These are phyloP conservation scores for Trachelipus rathkii DNA, from an alignment of 1,140 invertebrate genomes.

Conservation along the genomic window DNA sequence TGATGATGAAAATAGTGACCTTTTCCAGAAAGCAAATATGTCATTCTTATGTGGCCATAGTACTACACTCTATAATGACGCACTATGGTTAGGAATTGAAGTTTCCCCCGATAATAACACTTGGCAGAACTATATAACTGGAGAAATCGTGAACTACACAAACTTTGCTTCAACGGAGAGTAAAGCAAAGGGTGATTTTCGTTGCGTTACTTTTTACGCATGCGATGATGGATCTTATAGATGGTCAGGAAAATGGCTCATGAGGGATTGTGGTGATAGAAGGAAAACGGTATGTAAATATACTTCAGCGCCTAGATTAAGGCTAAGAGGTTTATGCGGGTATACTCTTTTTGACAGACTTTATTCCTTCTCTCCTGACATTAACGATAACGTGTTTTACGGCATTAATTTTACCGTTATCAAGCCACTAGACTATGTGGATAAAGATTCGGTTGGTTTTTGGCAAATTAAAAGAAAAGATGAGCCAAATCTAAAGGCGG, in stretches of 20 bases:
- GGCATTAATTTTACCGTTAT: conserved; percentile 23
- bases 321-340: conserved; percentile 30
- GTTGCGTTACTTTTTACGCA: conserved; percentile 27
- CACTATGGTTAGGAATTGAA: conserved; percentile 21
- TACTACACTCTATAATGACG: conserved; percentile 19
- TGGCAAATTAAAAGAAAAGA: conserved; percentile 24
- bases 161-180: conserved; percentile 20
- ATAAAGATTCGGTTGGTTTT: not conserved
- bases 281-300: conserved; percentile 20
- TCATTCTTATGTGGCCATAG: not conserved
- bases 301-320: conserved; percentile 3
- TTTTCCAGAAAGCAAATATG: conserved; percentile 8
- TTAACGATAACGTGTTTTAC: conserved; percentile 1
- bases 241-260: conserved; percentile 27
- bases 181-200: not conserved
- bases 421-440: not conserved
- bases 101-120: not conserved
- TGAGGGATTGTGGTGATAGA: conserved; percentile 17
- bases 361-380: not conserved
- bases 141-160: not conserved
- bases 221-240: conserved; percentile 9
- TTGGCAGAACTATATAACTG: conserved; percentile 16
- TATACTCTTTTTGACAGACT: conserved; percentile 27
- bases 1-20: conserved; percentile 23
- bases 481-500: conserved; percentile 16